Evolutionary conservation across 1,140 invertebrate species (phyloP), one percentile per base, ranked within the genome.

Genomic region (Macrostomum lignano): DNA sequence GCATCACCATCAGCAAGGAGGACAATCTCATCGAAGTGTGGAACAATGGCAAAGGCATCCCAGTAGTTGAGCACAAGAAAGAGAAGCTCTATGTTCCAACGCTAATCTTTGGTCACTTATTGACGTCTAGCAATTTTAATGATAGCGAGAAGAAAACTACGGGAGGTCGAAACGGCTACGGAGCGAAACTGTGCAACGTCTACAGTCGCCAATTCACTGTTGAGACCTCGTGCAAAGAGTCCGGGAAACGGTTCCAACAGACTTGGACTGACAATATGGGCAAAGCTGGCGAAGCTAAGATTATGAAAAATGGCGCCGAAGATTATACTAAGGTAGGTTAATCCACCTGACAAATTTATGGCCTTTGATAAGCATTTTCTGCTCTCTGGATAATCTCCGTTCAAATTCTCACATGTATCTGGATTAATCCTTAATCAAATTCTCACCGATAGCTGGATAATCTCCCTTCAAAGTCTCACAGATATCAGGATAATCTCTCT

Each of bases 1-100:
- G 78, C 67, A 72, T 98, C 51, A 78, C 88, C 40, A 93, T 99
- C 40, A 72, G 91, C n/a, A n/a, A n/a, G n/a, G n/a, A 84, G 47
- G 69, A 70, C 30, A 94, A 94, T 55, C 66, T 67, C 17, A 77
- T 98, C 42, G 74, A 74, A 3, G 69, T 99, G 36, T 96, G 73
- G 68, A 99, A 99, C 52, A 96, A 99, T 61, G 88, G 91, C 1
- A 68, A 76, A 58, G 91, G 91, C 40, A 96, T 99, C 47, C 91
- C 91, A 2, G 81, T 99, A 4, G 78, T 74, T 1, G 70, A 81
- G 63, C 91, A 98, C 44, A 82, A 94, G 51, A 74, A 76, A 17
- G 82, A 98, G 52, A 91, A 98, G 44, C 86, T 96, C 75, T 96
- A 69, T 63, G 84, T 99, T 3, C 91, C 91, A 0, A 88, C 88